A percentile compares a stretch with the other conserved stretches of the same genome.
phyloP scores from a whole-genome alignment of 2,113 vertebrate genomes.

The Pycnonotus jocosus region DNA sequence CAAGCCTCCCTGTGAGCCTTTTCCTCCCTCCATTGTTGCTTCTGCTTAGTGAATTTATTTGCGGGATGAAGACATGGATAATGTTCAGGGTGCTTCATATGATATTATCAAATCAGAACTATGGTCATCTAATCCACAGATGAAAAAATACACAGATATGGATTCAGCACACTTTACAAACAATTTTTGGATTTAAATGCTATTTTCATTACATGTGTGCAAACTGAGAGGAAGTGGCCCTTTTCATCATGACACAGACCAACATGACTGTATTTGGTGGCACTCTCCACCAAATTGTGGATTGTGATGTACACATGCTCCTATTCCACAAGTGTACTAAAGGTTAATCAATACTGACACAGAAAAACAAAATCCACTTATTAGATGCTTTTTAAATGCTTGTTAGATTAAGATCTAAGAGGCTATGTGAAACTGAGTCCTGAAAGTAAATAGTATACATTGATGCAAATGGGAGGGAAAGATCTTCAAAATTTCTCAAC shows the following conservation, averaged over 20 bases:
- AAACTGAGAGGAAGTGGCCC: neutral
- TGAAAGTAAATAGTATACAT: neutral
- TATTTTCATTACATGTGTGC: neutral
- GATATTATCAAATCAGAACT: neutral
- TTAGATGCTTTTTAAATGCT: neutral
- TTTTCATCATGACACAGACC: neutral
- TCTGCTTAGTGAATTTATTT: neutral
- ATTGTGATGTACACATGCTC: neutral
- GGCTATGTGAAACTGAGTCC: neutral
- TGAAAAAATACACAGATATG: neutral
- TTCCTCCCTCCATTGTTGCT: neutral
- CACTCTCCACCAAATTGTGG: fast-evolving
- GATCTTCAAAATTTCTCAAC: neutral
- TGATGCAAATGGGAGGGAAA: neutral
- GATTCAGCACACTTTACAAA: neutral
- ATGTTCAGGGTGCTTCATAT: neutral
- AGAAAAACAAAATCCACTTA: neutral
- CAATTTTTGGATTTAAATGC: neutral
- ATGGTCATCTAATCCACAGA: neutral
- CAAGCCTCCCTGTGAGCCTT: neutral
- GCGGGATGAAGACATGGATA: neutral
- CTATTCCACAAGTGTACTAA: neutral
- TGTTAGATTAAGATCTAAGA: neutral
- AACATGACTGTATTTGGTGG: neutral
- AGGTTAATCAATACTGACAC: neutral